A percentile compares a stretch with the other conserved stretches of the same genome.
Conservation (phyloP, 2,113 vertebrate species). For the Camarhynchus parvulus region DNA sequence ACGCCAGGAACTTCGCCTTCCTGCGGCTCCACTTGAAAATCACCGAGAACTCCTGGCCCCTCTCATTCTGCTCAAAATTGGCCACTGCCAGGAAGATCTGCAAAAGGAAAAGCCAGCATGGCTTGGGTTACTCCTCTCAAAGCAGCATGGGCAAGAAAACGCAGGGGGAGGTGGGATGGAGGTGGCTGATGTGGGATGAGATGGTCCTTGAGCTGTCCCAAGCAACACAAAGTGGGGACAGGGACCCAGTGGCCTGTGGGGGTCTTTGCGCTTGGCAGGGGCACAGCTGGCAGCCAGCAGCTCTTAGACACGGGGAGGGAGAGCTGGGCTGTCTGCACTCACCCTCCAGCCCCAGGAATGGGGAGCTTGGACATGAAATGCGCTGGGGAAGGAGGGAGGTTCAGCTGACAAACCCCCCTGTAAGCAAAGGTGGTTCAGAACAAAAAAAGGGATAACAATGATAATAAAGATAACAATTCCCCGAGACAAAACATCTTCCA, state of each 20-base stretch:
- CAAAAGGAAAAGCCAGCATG: conserved; percentile 17
- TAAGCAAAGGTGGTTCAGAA: background rate
- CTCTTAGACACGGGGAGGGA: background rate
- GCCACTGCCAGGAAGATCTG: conserved; percentile 92
- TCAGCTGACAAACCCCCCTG: background rate
- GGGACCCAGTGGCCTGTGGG: background rate
- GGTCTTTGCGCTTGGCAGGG: background rate
- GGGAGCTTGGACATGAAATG: accelerated
- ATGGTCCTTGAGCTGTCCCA: background rate
- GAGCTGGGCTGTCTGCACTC: background rate
- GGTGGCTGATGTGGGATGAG: background rate
- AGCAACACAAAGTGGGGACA: background rate
- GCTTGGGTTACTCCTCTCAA: background rate
- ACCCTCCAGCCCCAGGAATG: background rate
- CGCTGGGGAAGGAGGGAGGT: background rate
- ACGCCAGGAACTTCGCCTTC: conserved; percentile 81
- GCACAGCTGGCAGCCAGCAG: background rate
- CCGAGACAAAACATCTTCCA: background rate
- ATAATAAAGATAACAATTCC: background rate
- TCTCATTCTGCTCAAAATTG: conserved; percentile 79
- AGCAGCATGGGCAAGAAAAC: accelerated
- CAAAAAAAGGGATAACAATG: background rate
- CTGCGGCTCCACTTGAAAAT: conserved; percentile 93
- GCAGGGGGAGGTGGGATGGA: background rate
- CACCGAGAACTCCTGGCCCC: conserved; percentile 83